Evolutionary conservation across 2,888 invertebrate species (phyloP).

Genomic region (Macrosiphum euphorbiae): DNA sequence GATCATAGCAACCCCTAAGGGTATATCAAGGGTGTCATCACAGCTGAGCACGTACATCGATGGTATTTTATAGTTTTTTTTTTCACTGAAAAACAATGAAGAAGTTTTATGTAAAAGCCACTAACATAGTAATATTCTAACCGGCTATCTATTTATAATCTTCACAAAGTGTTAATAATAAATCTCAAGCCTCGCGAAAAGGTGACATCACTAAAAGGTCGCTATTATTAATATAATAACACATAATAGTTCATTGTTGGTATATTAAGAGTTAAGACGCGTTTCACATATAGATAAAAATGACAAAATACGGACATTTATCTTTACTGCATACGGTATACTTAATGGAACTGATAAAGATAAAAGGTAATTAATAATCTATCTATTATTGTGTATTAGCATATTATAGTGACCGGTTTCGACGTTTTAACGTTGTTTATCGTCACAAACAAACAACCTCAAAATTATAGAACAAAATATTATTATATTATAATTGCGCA

Average conservation of each 20-base stretch:
- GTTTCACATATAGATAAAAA: background rate
- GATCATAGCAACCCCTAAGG: background rate
- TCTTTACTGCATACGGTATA: background rate
- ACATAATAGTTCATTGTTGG: background rate
- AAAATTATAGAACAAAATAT: background rate
- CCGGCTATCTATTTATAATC: background rate
- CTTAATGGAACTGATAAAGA: background rate
- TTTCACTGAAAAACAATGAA: background rate
- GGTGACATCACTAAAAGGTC: background rate
- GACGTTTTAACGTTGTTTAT: background rate
- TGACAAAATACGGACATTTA: background rate
- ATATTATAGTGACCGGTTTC: background rate
- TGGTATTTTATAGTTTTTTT: conserved; percentile 35
- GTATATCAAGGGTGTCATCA: background rate
- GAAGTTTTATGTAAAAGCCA: conserved; percentile 3
- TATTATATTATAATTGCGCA: conserved; percentile 24
- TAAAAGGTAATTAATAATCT: background rate
- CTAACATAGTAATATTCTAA: background rate
- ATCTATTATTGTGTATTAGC: background rate
- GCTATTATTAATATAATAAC: background rate
- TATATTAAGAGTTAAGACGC: background rate
- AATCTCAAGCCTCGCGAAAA: background rate
- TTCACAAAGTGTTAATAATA: background rate
- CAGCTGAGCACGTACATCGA: background rate
- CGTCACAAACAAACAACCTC: background rate